Evolutionary conservation across 2,888 invertebrate genomes (phyloP), one percentile per base, ranked within the genome.

Genomic region (Frankliniella fusca): DNA sequence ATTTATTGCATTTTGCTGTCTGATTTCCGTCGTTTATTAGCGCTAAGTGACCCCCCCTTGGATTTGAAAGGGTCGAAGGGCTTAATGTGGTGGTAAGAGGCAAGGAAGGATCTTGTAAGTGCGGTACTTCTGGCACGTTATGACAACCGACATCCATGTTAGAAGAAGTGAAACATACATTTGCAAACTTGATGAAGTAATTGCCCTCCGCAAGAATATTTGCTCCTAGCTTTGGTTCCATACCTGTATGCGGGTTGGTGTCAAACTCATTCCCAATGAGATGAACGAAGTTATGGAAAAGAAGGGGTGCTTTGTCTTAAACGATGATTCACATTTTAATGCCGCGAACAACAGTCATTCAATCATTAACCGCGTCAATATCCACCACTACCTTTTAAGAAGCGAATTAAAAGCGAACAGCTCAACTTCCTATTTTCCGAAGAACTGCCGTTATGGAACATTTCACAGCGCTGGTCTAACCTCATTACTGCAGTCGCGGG

Each of bases 221-320:
- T 7, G 70, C 7, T 70, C 70, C 70, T 3, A 9, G 0, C 23
- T 70, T 70, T 11, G 70, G 70, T 11, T 70, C 70, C 0, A 70
- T 70, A 11, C 70, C 70, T 23, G 70, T 70, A 23, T 70, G 70
- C 7, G 70, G 70, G 23, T 70, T 70, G n/a, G 11, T 11, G 23
- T 70, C 70, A n/a, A 70, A 23, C 23, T 20, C 11, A 23, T 70
- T 70, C 23, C 23, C 20, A 70, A 70, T 70, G 23, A 70, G 8
- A 23, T 70, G 83, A 18, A 83, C 23, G 18, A 65, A 27, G 23
- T 23, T n/a, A 27, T 83, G 54, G 5, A 49, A 76, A 23, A 28
- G n/a, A 18, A 28, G 3, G 15, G 5, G 48, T 54, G 50, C 82
- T 3, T 50, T 18, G 81, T 48, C 27, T 82, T 65, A 70, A 0